Evolutionary conservation across 2,888 invertebrate genomes (phyloP).

Genomic region (Hedya salicella): DNA sequence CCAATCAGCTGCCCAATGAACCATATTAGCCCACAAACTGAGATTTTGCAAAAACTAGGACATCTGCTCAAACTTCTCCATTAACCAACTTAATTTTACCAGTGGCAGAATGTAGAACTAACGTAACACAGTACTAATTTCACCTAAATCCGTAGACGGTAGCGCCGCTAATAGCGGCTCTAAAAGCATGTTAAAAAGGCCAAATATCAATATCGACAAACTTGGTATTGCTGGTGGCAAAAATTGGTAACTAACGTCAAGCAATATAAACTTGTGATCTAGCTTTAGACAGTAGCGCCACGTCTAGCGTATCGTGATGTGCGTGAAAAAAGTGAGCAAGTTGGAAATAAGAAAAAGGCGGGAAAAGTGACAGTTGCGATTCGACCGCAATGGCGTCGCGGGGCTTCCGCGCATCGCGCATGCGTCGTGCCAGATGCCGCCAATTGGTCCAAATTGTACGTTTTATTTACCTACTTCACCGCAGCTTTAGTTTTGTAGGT

Average conservation of each 20-base stretch:
- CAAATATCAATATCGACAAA: constrained; percentile 13
- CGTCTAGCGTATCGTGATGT: background rate
- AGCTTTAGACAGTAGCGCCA: constrained; percentile 7
- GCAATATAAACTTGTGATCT: background rate
- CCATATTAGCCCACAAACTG: constrained; percentile 62
- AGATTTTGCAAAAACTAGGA: constrained; percentile 63
- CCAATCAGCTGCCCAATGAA: constrained; percentile 60
- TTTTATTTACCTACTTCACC: constrained; percentile 9
- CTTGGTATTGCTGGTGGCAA: background rate
- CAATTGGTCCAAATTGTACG: constrained; percentile 52
- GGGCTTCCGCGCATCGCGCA: constrained; percentile 66
- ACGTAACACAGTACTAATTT: background rate
- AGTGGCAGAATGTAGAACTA: constrained; percentile 9
- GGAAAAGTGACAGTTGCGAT: constrained; percentile 75
- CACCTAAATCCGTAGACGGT: background rate
- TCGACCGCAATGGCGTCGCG: constrained; percentile 65
- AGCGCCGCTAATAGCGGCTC: background rate
- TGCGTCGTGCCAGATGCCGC: constrained; percentile 63
- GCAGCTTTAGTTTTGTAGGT: constrained; percentile 1
- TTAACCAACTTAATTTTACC: constrained; percentile 4
- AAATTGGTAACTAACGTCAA: background rate
- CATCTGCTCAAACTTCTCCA: constrained; percentile 58
- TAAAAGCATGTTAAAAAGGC: constrained; percentile 5
- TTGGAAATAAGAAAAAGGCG: constrained; percentile 60
- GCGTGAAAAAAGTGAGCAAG: constrained; percentile 47